Percentiles rank a stretch among this genome's conserved stretches.
Conservation (phyloP, 1,140 invertebrate species). For the Aphidius ervi region DNA sequence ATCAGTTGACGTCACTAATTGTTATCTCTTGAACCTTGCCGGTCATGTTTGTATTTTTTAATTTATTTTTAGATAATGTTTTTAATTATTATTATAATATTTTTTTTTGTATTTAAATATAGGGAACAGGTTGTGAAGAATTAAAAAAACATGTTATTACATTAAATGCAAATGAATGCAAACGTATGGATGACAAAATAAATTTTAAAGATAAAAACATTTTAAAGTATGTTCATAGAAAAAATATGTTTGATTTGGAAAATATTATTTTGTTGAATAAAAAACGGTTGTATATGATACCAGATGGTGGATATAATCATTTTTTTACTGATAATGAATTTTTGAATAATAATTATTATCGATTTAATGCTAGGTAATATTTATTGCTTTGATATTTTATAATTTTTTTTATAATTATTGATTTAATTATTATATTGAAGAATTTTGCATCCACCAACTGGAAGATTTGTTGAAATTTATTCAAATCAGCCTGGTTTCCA, state of each 20-base stretch:
- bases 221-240: slow-evolving; percentile 52
- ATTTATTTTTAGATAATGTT: neutral
- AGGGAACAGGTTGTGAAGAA: slow-evolving; percentile 43
- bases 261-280: slow-evolving; percentile 54
- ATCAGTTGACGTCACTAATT: slow-evolving; percentile 63
- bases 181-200: slow-evolving; percentile 43
- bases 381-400: neutral
- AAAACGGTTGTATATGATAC: slow-evolving; percentile 46
- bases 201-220: slow-evolving; percentile 47
- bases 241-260: slow-evolving; percentile 69
- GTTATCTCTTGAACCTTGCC: slow-evolving; percentile 68
- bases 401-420: neutral
- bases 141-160: slow-evolving; percentile 55
- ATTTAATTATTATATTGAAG: slow-evolving; percentile 31
- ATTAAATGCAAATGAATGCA: slow-evolving; percentile 56
- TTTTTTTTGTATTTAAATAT: slow-evolving; percentile 9
- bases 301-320: slow-evolving; percentile 67
- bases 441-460: slow-evolving; percentile 50
- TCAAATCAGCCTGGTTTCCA: slow-evolving; percentile 62
- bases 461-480: slow-evolving; percentile 54
- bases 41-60: slow-evolving; percentile 51
- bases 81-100: neutral
- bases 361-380: slow-evolving; percentile 39
- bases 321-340: slow-evolving; percentile 65
- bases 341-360: slow-evolving; percentile 31